Conservation (phyloP, 2,113 vertebrate species). For the Phaethornis superciliosus region DNA sequence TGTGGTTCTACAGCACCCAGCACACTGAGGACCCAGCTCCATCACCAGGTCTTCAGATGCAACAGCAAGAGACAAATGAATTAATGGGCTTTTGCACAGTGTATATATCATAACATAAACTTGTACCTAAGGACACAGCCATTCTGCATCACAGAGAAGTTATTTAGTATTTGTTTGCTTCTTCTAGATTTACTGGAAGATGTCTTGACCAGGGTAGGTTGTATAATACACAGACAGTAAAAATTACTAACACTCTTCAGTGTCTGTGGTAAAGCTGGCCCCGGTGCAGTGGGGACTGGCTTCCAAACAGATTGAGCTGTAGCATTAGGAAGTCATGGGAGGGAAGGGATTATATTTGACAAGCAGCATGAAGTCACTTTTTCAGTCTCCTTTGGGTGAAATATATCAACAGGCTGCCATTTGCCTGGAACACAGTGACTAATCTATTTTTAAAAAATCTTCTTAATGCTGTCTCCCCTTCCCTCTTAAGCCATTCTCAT, state of each 20-base stretch:
- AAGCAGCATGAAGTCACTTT: slow-evolving; percentile 47
- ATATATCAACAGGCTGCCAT: background rate
- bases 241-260: background rate
- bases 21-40: background rate
- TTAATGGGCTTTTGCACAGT: background rate
- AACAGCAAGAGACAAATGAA: accelerated
- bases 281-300: background rate
- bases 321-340: background rate
- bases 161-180: background rate
- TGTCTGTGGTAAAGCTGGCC: background rate
- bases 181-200: background rate
- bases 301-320: slow-evolving; percentile 22
- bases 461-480: background rate
- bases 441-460: background rate
- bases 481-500: background rate
- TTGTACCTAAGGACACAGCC: background rate
- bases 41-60: background rate
- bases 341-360: slow-evolving; percentile 1
- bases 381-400: slow-evolving; percentile 25
- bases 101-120: background rate
- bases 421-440: background rate
- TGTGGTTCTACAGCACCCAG: background rate
- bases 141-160: accelerated
- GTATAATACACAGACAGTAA: background rate
- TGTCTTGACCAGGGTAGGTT: background rate